A percentile compares a stretch with the other conserved stretches of the same genome.
Conservation (phyloP, 2,797 vertebrate genomes). For the Decapterus maruadsi region DNA sequence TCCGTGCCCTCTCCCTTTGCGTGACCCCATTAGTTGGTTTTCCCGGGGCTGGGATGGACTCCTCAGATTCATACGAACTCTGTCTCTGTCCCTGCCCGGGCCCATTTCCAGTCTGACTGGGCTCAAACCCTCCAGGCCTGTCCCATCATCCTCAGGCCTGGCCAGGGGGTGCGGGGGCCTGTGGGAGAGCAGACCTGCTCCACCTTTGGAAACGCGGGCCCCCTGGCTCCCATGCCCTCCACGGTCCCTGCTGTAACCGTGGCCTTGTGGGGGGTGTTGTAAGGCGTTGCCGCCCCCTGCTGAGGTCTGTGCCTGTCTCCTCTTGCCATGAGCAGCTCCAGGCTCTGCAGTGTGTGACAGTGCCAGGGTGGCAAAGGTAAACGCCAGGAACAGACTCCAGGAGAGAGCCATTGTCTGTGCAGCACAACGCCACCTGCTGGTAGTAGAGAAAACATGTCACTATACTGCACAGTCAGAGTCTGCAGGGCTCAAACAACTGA, state of each 20-base stretch:
- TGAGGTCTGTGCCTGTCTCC: conserved; percentile 65
- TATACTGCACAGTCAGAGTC: background rate
- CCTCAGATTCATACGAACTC: conserved; percentile 74
- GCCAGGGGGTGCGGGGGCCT: conserved; percentile 63
- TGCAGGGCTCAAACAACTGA: background rate
- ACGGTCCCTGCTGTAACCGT: conserved; percentile 73
- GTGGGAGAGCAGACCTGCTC: conserved; percentile 72
- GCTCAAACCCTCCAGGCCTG: conserved; percentile 81
- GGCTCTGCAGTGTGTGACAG: conserved; percentile 70
- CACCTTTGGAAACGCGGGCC: conserved; percentile 72
- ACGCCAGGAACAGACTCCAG: conserved; percentile 69
- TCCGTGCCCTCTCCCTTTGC: conserved; percentile 84
- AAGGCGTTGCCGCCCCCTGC: conserved; percentile 75
- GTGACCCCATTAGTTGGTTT: conserved; percentile 84
- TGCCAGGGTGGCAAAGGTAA: conserved; percentile 69
- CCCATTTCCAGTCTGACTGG: conserved; percentile 83
- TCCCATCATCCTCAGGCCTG: conserved; percentile 75
- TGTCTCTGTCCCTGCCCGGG: conserved; percentile 76
- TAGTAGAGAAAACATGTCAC: conserved; percentile 25
- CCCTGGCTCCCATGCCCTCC: conserved; percentile 78
- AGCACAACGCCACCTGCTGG: conserved; percentile 75
- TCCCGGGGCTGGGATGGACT: conserved; percentile 78
- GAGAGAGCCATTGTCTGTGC: conserved; percentile 71
- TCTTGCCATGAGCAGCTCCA: conserved; percentile 67
- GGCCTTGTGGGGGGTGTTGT: conserved; percentile 79